Percentiles rank a stretch among this genome's conserved stretches.
These are phyloP conservation scores for Macrotrachela quadricornifera DNA, from an alignment of 1,140 invertebrate genomes.

Conservation along the genomic window DNA sequence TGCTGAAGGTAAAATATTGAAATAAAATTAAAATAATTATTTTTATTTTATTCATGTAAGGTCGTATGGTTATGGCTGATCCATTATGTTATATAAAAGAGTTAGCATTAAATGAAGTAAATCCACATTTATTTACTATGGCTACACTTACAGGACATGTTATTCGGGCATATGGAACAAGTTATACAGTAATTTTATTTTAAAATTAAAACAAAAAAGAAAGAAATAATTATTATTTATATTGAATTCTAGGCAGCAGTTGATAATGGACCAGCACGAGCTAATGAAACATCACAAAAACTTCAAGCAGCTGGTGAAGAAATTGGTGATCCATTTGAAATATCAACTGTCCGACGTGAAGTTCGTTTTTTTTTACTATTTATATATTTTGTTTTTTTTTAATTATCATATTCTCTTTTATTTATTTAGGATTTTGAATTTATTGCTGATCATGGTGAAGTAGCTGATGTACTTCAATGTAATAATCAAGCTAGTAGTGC, in stretches of 20 bases:
- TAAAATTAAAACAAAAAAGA: no score
- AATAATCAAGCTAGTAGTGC: slow-evolving; percentile 44
- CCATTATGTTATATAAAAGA: slow-evolving; percentile 46
- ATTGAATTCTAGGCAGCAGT: slow-evolving; percentile 40
- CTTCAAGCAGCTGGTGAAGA: slow-evolving; percentile 49
- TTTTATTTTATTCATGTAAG: slow-evolving; percentile 17
- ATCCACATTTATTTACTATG: slow-evolving; percentile 73
- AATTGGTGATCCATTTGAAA: slow-evolving; percentile 69
- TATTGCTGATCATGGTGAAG: slow-evolving; percentile 49
- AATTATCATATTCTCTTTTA: no score
- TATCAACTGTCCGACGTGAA: slow-evolving; percentile 54
- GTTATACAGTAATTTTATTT: slow-evolving; percentile 46
- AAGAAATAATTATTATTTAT: slow-evolving; percentile 1
- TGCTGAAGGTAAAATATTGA: slow-evolving; percentile 40
- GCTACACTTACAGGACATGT: slow-evolving; percentile 83
- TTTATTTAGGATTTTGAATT: slow-evolving; percentile 59
- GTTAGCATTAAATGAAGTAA: slow-evolving; percentile 32
- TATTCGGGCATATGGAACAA: slow-evolving; percentile 46
- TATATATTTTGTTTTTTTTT: no score
- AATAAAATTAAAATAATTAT: no score
- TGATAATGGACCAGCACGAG: slow-evolving; percentile 67
- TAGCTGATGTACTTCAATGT: slow-evolving; percentile 66
- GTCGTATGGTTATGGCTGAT: slow-evolving; percentile 81
- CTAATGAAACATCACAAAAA: slow-evolving; percentile 30
- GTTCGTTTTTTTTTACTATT: no score